Evolutionary conservation across 2,888 invertebrate species (phyloP), one percentile per base, ranked within the genome.

Genomic region (Aelia acuminata): DNA sequence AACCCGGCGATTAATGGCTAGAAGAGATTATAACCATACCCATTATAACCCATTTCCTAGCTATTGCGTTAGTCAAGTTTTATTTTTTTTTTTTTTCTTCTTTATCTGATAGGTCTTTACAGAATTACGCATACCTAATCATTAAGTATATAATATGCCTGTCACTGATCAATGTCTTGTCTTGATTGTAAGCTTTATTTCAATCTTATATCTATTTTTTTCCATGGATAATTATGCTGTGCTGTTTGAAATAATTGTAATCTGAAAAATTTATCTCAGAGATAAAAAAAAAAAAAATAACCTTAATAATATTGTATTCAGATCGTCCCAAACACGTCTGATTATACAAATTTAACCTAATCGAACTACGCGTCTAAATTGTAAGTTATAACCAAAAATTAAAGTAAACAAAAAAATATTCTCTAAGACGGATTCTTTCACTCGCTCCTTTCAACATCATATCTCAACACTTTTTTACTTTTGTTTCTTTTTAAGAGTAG

Each of bases 1-100:
- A 39, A 39, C 43, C 80, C n/a, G 80, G 80, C 80, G 80, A 80
- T 80, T 80, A 80, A 22, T 43, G 80, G 63, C 31, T 70, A 70
- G 35, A 70, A 8, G 3, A 43, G 80, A 80, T 80, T n/a, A 80
- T 22, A n/a, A 80, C 39, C 43, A n/a, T n/a, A 15, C n/a, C 80
- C 80, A 80, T 80, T 80, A 47, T 47, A 20, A 10, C 4, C 35
- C 80, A 80, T 80, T 80, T 80, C 43, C 80, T 75, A 39, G 18
- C 75, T 80, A n/a, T 80, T 43, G 63, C 63, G 18, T 35, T 35
- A 70, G 63, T 70, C 7, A 35, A 18, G 31, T 43, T n/a, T 43
- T 39, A n/a, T 13, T 47, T 80, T 80, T 80, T n/a, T n/a, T n/a
- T n/a, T n/a, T n/a, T n/a, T n/a, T n/a, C n/a, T n/a, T n/a, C n/a